Evolutionary conservation across 2,888 invertebrate genomes (phyloP), one percentile per base, ranked within the genome.

Genomic region (Cepaea hortensis): DNA sequence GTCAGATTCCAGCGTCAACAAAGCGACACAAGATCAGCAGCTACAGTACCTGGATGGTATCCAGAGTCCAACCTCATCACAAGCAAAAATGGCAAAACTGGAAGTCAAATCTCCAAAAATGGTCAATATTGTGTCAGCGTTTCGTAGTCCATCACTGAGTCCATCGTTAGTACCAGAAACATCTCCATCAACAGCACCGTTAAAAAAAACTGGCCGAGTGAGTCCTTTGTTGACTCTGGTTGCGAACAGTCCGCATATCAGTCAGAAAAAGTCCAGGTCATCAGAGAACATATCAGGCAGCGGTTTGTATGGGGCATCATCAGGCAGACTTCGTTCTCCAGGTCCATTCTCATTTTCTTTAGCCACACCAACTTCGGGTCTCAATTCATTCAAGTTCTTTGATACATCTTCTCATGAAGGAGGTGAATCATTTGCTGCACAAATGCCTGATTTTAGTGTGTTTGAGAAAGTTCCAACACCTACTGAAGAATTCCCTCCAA

Each of bases 31-130:
- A 61, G 87, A 87, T 23, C 82, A 82, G 65, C 87, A 83, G 73
- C 87, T 83, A 70, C 48, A 72, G 50, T 75, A n/a, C n/a, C 81
- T 48, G 48, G 81, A 88, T 46, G 80, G 79, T 7, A 46, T 65
- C 11, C 79, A 81, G 35, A 15, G 81, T 76, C 80, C 85, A 85
- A 65, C 82, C 18, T 87, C 89, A 20, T 88, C 90, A 9, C 89
- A 90, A 20, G 91, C 93, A 15, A 93, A 93, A 89, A 91, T 93
- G 81, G 91, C 91, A 20, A 92, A 91, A 86, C 89, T 92, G 9
- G 93, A 93, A 85, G 91, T 92, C 13, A 91, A 91, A 48, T 91
- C 93, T 0, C 91, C 92, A 0, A 88, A 89, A 23, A 87, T 91
- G 1, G 87, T 90, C 50, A 89, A 90, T 9, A 81, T 90, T 7